phyloP scores from a whole-genome alignment of 2,888 invertebrate genomes.

The Elmis aenea region DNA sequence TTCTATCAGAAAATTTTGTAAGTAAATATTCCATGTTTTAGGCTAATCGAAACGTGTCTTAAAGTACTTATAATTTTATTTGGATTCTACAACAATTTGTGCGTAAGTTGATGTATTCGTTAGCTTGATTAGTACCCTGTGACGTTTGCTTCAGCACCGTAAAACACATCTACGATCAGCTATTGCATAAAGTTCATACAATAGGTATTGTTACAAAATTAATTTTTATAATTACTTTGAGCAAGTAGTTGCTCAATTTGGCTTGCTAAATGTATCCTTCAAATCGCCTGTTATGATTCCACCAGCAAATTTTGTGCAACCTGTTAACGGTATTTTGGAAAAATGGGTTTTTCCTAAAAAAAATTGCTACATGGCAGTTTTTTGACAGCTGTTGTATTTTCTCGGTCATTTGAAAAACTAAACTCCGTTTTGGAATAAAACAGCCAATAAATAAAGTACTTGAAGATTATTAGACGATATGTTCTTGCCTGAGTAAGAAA shows the following conservation, averaged over 20 bases:
- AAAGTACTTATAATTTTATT: constrained; percentile 12
- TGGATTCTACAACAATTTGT: constrained; percentile 25
- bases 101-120: constrained; percentile 33
- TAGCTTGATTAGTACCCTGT: too few species aligned
- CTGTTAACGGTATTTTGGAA: constrained; percentile 4
- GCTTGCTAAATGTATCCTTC: background rate
- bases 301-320: background rate
- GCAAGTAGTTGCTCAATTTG: background rate
- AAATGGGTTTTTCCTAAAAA: constrained; percentile 21
- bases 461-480: too few species aligned
- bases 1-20: constrained; percentile 48
- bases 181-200: constrained; percentile 38
- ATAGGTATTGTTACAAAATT: constrained; percentile 28
- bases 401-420: constrained; percentile 40
- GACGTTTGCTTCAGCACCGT: too few species aligned
- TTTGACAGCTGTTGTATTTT: constrained; percentile 46
- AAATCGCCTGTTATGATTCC: background rate
- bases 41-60: constrained; percentile 13
- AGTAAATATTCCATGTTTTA: constrained; percentile 42
- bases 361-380: constrained; percentile 29
- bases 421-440: too few species aligned
- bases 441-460: too few species aligned
- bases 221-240: constrained; percentile 23
- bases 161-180: too few species aligned
- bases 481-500: too few species aligned